Evolutionary conservation across 2,113 vertebrate genomes (phyloP).

Genomic region (Spilogale gracilis): DNA sequence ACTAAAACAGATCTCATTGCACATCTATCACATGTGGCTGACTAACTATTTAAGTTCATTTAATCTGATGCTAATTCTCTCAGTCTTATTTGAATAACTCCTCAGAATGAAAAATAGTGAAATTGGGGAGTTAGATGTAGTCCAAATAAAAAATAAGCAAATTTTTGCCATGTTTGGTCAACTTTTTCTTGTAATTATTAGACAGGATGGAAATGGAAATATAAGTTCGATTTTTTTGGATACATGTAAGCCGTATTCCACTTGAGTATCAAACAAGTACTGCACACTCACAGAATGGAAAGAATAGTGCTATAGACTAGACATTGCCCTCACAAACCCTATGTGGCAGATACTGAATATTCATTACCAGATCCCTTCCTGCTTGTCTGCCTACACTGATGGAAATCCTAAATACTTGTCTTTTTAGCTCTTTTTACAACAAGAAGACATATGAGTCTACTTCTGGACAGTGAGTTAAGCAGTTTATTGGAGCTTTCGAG

Average conservation of each 20-base stretch:
- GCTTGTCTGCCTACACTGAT: background rate
- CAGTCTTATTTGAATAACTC: background rate
- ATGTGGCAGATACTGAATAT: background rate
- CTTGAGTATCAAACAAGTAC: background rate
- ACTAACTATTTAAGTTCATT: background rate
- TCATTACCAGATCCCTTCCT: background rate
- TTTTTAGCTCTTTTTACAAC: background rate
- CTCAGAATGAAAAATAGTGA: background rate
- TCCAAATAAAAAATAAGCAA: slow-evolving; percentile 16
- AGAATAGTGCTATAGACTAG: background rate
- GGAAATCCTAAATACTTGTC: background rate
- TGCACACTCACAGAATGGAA: background rate
- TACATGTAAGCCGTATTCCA: background rate
- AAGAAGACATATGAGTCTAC: background rate
- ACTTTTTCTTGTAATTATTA: background rate
- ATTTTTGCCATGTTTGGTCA: background rate
- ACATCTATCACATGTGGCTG: background rate
- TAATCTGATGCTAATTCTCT: background rate
- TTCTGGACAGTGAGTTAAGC: background rate
- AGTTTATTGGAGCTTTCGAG: slow-evolving; percentile 22
- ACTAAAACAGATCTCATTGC: background rate
- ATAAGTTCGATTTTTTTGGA: background rate
- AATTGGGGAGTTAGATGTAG: background rate
- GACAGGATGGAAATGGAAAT: background rate
- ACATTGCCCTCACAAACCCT: background rate